Percentiles rank a stretch among this genome's conserved stretches.
phyloP scores from a whole-genome alignment of 2,797 vertebrate genomes.

The Sebastiscus tertius region DNA sequence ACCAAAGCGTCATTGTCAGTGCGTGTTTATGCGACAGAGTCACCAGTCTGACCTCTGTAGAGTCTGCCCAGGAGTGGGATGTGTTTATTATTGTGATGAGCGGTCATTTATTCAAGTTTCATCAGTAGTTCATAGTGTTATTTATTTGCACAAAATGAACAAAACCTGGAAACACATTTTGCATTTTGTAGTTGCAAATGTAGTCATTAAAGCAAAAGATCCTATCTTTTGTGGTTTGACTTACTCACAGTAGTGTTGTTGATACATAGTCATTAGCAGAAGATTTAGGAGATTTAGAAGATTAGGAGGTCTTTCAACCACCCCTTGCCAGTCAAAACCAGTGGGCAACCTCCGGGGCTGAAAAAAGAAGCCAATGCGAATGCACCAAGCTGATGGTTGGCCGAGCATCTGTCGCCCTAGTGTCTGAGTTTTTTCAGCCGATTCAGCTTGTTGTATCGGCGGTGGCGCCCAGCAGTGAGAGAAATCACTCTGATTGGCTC shows the following conservation, averaged over 20 bases:
- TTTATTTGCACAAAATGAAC: background rate
- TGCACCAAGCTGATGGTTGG: too few relatives aligned
- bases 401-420: too few relatives aligned
- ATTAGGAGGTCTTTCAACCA: background rate
- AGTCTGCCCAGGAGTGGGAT: constrained; percentile 12
- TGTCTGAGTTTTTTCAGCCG: too few relatives aligned
- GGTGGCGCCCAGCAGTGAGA: too few relatives aligned
- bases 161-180: background rate
- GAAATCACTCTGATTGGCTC: too few relatives aligned
- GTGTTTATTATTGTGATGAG: background rate
- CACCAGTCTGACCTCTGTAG: constrained; percentile 29
- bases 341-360: too few relatives aligned
- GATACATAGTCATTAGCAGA: background rate
- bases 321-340: background rate
- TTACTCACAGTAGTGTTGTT: too few relatives aligned
- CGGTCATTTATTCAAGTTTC: background rate
- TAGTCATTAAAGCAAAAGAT: background rate
- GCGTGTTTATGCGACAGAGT: constrained; percentile 8
- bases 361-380: too few relatives aligned
- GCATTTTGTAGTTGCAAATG: background rate
- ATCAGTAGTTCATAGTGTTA: background rate
- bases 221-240: background rate
- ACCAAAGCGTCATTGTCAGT: background rate
- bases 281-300: too few relatives aligned
- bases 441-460: too few relatives aligned